Percentiles rank a stretch among this genome's conserved stretches.
phyloP scores from a whole-genome alignment of 2,113 vertebrate genomes.

The Eulacestoma nigropectus region DNA sequence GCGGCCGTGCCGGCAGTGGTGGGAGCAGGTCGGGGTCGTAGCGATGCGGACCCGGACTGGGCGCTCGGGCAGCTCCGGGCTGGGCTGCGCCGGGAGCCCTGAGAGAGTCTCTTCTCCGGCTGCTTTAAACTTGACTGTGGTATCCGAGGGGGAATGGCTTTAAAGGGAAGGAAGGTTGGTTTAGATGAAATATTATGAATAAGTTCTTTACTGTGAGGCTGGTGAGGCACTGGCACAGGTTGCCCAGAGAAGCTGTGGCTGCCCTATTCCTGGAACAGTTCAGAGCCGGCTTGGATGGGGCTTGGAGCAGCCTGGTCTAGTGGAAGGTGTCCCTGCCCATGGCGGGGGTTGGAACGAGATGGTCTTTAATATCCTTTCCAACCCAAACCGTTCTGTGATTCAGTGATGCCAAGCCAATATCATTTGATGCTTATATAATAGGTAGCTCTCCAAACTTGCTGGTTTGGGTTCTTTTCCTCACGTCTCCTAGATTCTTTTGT shows the following conservation, averaged over 20 bases:
- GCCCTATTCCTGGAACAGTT: not conserved
- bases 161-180: not conserved
- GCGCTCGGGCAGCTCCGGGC: fast-evolving
- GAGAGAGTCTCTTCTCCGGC: not conserved
- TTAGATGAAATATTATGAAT: not conserved
- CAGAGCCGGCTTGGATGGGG: not conserved
- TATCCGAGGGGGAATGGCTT: not conserved
- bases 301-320: not conserved
- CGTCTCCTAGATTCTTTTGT: not conserved
- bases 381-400: not conserved
- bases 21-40: not conserved
- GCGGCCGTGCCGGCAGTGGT: not conserved
- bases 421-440: not conserved
- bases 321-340: not conserved
- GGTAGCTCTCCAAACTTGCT: not conserved
- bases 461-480: fast-evolving
- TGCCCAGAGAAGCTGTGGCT: not conserved
- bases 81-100: not conserved
- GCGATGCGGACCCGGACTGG: not conserved
- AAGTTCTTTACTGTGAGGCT: not conserved
- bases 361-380: not conserved
- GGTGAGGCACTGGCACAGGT: not conserved
- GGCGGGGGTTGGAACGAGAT: not conserved
- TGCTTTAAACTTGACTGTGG: not conserved
- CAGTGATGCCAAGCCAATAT: not conserved